phyloP scores from a whole-genome alignment of 2,888 invertebrate species.

The Rhagium mordax region DNA sequence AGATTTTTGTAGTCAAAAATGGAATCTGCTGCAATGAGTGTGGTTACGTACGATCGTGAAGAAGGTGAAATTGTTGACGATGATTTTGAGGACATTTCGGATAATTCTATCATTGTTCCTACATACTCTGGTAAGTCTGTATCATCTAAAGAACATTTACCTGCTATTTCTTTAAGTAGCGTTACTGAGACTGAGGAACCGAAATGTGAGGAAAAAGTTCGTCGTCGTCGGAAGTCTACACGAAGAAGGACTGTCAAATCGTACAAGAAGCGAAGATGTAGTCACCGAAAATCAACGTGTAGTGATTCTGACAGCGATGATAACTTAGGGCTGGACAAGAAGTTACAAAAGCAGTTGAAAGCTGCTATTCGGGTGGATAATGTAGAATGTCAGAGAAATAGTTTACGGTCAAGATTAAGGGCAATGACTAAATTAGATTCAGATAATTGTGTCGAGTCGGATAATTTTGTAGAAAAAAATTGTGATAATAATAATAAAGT shows the following conservation, averaged over 20 bases:
- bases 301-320: constrained; percentile 59
- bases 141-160: constrained; percentile 66
- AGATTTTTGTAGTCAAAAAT: constrained; percentile 4
- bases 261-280: constrained; percentile 32
- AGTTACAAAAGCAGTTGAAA: constrained; percentile 69
- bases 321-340: constrained; percentile 53
- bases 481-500: constrained; percentile 26
- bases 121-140: constrained; percentile 65
- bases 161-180: constrained; percentile 69
- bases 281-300: constrained; percentile 36
- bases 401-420: constrained; percentile 63
- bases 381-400: constrained; percentile 58
- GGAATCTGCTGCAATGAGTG: constrained; percentile 16
- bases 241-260: constrained; percentile 23
- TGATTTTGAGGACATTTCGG: constrained; percentile 68
- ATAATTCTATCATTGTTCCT: constrained; percentile 65
- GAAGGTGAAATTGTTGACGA: constrained; percentile 70
- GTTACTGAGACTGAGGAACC: constrained; percentile 59
- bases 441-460: no score
- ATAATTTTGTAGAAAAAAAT: constrained; percentile 28
- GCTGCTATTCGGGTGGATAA: constrained; percentile 71
- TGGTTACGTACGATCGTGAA: constrained; percentile 56
- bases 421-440: constrained; percentile 59
- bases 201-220: constrained; percentile 31
- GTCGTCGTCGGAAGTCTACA: constrained; percentile 16